Evolutionary conservation across 2,113 vertebrate species (phyloP).

Genomic region (Gobius niger): DNA sequence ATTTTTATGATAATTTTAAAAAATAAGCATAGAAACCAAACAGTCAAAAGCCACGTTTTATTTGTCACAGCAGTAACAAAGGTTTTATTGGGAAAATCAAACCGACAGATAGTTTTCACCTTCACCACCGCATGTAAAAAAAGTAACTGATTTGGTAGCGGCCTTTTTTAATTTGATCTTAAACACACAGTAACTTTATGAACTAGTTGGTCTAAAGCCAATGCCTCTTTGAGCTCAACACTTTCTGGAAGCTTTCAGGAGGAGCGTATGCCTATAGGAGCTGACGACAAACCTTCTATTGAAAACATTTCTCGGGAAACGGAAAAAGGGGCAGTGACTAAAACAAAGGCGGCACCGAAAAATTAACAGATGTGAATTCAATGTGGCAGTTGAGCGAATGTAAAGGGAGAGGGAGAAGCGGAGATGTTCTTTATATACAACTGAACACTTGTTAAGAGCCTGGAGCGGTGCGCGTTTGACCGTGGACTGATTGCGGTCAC

Average conservation of each 20-base stretch:
- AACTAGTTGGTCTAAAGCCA: slow-evolving; percentile 21
- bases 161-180: slow-evolving; percentile 42
- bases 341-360: slow-evolving; percentile 37
- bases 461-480: slow-evolving; percentile 37
- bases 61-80: slow-evolving; percentile 79
- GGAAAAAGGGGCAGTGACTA: slow-evolving; percentile 38
- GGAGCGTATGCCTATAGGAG: slow-evolving; percentile 15
- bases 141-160: slow-evolving; percentile 43
- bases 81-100: slow-evolving; percentile 63
- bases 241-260: slow-evolving; percentile 21
- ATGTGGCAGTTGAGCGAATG: slow-evolving; percentile 7
- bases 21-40: background rate
- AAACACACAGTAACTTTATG: slow-evolving; percentile 41
- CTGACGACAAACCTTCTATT: slow-evolving; percentile 21
- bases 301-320: slow-evolving; percentile 14
- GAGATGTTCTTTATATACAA: slow-evolving; percentile 45
- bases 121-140: slow-evolving; percentile 46
- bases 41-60: slow-evolving; percentile 71
- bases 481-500: slow-evolving; percentile 36
- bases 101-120: slow-evolving; percentile 49
- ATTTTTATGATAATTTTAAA: too few species aligned
- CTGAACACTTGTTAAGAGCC: slow-evolving; percentile 60
- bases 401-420: slow-evolving; percentile 16
- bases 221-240: slow-evolving; percentile 20
- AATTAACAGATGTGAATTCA: slow-evolving; percentile 23